Evolutionary conservation across 2,113 vertebrate genomes (phyloP).

Genomic region (Gymnogyps californianus): DNA sequence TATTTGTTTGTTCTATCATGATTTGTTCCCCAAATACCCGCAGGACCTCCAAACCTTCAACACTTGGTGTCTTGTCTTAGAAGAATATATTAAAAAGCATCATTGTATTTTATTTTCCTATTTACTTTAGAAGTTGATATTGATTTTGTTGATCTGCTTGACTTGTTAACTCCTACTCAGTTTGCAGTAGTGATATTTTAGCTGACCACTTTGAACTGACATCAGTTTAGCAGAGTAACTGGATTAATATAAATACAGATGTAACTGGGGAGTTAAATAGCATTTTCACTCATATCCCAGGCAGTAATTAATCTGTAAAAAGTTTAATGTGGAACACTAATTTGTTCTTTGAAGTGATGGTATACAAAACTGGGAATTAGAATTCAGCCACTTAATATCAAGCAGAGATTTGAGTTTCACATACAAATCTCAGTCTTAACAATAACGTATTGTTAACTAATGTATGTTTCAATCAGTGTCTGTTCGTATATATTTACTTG

Average conservation of each 20-base stretch:
- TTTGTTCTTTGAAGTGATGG: neutral
- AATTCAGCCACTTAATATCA: neutral
- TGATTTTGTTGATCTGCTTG: neutral
- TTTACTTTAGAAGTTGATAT: neutral
- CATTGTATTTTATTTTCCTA: neutral
- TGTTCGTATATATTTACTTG: rapidly evolving
- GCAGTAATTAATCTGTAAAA: neutral
- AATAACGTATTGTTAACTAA: neutral
- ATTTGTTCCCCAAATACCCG: neutral
- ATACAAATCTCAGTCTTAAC: neutral
- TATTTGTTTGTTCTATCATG: neutral
- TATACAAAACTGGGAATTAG: neutral
- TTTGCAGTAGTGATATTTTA: neutral
- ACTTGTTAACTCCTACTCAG: neutral
- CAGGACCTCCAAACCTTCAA: neutral
- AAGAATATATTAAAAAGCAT: neutral
- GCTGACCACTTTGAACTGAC: neutral
- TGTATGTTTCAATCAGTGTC: neutral
- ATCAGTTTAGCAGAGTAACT: neutral
- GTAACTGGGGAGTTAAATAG: neutral
- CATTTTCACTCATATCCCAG: neutral
- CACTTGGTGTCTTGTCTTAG: neutral
- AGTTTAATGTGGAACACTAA: neutral
- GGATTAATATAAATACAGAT: neutral
- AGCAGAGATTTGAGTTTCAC: neutral